Evolutionary conservation across 2,113 vertebrate genomes (phyloP).

Genomic region (Eulemur macaco): DNA sequence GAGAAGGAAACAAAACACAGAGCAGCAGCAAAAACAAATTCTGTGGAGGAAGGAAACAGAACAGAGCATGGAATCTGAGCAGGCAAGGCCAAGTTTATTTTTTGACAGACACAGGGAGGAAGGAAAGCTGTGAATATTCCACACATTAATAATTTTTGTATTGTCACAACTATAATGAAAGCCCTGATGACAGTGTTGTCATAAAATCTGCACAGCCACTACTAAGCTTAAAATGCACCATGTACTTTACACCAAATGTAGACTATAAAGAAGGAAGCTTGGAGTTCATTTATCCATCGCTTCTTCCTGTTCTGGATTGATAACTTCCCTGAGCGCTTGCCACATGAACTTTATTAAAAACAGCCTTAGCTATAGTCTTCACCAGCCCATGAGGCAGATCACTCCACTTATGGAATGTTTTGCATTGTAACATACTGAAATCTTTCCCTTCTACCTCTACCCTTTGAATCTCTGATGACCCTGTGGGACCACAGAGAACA

Average conservation of each 20-base stretch:
- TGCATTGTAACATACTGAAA: not conserved
- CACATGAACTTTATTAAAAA: not conserved
- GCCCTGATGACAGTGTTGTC: conserved; percentile 27
- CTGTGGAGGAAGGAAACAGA: not conserved
- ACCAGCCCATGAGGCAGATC: not conserved
- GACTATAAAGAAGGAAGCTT: not conserved
- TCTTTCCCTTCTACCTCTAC: not conserved
- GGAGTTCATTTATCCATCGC: not conserved
- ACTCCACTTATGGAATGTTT: not conserved
- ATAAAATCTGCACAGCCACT: conserved; percentile 34
- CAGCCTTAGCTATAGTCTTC: not conserved
- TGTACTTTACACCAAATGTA: not conserved
- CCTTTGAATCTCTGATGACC: not conserved
- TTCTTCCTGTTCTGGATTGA: not conserved
- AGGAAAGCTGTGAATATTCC: not conserved
- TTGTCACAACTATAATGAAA: conserved; percentile 41
- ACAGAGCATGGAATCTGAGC: not conserved
- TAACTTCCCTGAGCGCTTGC: not conserved
- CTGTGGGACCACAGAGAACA: not conserved
- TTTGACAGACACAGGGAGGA: not conserved
- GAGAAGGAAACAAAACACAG: not conserved
- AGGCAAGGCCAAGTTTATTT: not conserved
- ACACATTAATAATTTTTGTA: conserved; percentile 23
- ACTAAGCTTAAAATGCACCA: not conserved
- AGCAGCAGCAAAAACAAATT: not conserved